Evolutionary conservation across 2,113 vertebrate species (phyloP).

Genomic region (Donacobius atricapilla): DNA sequence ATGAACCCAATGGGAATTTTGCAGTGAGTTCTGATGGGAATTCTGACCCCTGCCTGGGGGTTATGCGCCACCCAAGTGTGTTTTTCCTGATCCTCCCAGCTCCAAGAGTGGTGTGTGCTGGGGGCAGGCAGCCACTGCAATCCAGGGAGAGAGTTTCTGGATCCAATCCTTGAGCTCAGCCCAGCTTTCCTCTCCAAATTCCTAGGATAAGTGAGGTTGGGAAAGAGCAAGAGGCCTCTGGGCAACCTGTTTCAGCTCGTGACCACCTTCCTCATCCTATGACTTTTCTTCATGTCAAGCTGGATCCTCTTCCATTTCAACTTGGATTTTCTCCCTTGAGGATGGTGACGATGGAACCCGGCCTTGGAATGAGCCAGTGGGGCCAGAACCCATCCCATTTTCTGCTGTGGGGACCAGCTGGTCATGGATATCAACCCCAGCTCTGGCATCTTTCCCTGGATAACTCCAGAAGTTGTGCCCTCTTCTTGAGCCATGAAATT

Average conservation of each 20-base stretch:
- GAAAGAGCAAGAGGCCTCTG: neutral
- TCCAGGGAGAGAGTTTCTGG: neutral
- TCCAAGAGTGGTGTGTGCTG: neutral
- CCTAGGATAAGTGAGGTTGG: neutral
- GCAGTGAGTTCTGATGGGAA: neutral
- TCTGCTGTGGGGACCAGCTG: neutral
- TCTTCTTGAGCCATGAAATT: neutral
- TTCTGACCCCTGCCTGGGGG: neutral
- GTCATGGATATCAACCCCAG: neutral
- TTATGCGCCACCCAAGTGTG: neutral
- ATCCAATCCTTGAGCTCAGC: neutral
- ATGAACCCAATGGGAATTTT: rapidly evolving
- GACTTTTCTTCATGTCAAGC: neutral
- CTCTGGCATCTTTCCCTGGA: neutral
- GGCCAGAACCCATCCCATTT: neutral
- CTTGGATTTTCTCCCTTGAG: neutral
- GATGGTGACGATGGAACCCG: rapidly evolving
- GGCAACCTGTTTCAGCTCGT: rapidly evolving
- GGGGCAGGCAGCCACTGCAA: neutral
- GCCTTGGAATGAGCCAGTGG: neutral
- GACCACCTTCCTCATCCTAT: neutral
- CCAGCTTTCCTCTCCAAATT: neutral
- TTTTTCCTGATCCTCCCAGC: neutral
- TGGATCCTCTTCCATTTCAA: neutral
- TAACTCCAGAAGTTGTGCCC: neutral